Evolutionary conservation across 2,113 vertebrate species (phyloP), one percentile per base, ranked within the genome.

Genomic region (Spilogale gracilis): DNA sequence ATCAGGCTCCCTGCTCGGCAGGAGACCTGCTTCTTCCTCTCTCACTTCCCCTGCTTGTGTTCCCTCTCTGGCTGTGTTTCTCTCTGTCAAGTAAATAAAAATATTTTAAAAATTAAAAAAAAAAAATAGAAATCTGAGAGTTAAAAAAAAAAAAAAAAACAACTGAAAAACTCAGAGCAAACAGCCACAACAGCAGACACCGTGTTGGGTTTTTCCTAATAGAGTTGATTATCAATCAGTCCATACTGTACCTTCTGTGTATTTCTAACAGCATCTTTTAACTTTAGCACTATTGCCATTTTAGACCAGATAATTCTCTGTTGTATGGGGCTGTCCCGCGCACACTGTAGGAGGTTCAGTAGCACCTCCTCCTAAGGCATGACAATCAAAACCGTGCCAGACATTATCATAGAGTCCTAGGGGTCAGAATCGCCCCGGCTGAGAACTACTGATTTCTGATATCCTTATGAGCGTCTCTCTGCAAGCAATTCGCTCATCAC

Each of bases 101-200:
- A 38, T 38, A 38, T 38, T 38, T 38, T 38, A 38, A 38, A 38
- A 38, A 38, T 38, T 38, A 38, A 38, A 38, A 38, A 38, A 38
- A 38, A 38, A 38, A 83, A 96, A 96, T 48, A 87, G 45, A 93
- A 81, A 82, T 14, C 67, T 52, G 50, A 7, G 4, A 25, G 73
- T 16, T 27, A 52, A 48, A 14, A 30, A 50, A 8, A 52, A 56
- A 52, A 48, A 14, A 30, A 50, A 8, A 52, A 56, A n/a, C 4
- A 38, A 38, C 48, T 6, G 14, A 60, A 89, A 91, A 52, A 10
- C 80, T 20, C 32, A 54, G 45, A 91, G 60, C n/a, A 2, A n/a
- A 16, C 0, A 81, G 84, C 60, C 63, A 79, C 89, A 67, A 45
- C 1, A 63, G 48, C 32, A 21, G 65, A 48, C 52, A 43, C 21